phyloP scores from a whole-genome alignment of 2,797 vertebrate genomes.

The Catostomus latipinnis region DNA sequence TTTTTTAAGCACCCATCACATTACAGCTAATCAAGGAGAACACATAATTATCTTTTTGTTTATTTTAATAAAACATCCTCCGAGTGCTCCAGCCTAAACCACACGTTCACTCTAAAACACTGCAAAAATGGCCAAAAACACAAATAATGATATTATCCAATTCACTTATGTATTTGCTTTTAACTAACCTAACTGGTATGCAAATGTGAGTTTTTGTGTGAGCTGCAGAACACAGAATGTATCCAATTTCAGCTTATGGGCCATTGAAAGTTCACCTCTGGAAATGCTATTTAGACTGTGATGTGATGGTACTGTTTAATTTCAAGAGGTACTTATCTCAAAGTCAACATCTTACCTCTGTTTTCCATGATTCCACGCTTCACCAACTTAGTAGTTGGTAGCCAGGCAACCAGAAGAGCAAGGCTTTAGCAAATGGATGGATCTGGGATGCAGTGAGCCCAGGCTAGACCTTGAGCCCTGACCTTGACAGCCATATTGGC shows the following conservation, averaged over 20 bases:
- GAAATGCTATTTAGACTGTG: conserved; percentile 82
- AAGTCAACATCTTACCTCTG: conserved; percentile 84
- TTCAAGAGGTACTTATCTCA: conserved; percentile 83
- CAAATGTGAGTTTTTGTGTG: conserved; percentile 78
- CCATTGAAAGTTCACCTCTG: conserved; percentile 85
- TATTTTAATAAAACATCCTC: conserved; percentile 91
- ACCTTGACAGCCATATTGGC: conserved; percentile 81
- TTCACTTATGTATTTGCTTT: conserved; percentile 87
- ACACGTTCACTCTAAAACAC: conserved; percentile 65
- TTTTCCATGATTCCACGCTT: conserved; percentile 77
- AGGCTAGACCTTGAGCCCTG: conserved; percentile 75
- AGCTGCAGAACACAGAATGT: conserved; percentile 77
- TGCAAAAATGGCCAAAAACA: conserved; percentile 69
- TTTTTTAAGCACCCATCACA: conserved; percentile 78
- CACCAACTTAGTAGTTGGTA: conserved; percentile 81
- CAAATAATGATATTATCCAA: conserved; percentile 82
- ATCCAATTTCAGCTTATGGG: conserved; percentile 68
- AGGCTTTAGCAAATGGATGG: conserved; percentile 82
- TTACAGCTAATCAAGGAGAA: conserved; percentile 83
- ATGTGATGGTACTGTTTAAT: conserved; percentile 80
- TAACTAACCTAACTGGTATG: conserved; percentile 85
- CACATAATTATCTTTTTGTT: conserved; percentile 91
- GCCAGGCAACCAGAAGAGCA: conserved; percentile 80
- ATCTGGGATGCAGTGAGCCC: conserved; percentile 79
- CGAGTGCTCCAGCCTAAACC: conserved; percentile 76